These are phyloP conservation scores for Onychomys leucogaster DNA, from an alignment of 2,797 vertebrate species.

Conservation along the genomic window DNA sequence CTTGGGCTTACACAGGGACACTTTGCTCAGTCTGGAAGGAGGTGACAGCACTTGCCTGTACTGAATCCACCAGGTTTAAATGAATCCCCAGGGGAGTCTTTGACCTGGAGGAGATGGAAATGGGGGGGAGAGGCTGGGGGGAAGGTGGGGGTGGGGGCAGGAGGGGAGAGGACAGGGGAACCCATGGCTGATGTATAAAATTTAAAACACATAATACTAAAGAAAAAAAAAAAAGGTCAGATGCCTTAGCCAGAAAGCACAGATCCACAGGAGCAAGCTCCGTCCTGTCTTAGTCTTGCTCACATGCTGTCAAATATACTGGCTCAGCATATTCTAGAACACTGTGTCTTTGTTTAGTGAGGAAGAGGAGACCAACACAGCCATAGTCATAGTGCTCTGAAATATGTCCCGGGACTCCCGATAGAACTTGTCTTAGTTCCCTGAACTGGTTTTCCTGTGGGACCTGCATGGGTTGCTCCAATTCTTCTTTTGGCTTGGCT, in stretches of 20 bases:
- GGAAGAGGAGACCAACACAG: neutral
- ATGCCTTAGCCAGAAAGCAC: neutral
- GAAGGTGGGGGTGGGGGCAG: no score
- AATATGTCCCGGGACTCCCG: neutral
- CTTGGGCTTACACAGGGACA: no score
- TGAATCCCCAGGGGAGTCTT: no score
- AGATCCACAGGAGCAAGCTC: neutral
- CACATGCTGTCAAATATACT: neutral
- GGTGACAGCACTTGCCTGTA: no score
- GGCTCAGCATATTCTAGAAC: neutral
- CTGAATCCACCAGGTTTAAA: no score
- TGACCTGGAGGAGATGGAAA: no score
- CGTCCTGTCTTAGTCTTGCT: neutral
- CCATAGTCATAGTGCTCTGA: neutral
- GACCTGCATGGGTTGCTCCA: neutral
- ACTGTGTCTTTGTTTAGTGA: conserved; percentile 18
- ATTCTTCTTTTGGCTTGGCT: neutral
- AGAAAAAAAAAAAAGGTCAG: neutral
- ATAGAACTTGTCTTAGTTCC: neutral
- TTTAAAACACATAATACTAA: no score
- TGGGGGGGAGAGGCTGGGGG: no score
- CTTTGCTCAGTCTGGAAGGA: no score
- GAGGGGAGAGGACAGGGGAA: no score
- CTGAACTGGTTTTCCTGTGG: neutral
- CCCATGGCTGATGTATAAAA: no score